Base-by-base conservation (phyloP, 2,888 invertebrate species). In the Vanessa cardui region DNA sequence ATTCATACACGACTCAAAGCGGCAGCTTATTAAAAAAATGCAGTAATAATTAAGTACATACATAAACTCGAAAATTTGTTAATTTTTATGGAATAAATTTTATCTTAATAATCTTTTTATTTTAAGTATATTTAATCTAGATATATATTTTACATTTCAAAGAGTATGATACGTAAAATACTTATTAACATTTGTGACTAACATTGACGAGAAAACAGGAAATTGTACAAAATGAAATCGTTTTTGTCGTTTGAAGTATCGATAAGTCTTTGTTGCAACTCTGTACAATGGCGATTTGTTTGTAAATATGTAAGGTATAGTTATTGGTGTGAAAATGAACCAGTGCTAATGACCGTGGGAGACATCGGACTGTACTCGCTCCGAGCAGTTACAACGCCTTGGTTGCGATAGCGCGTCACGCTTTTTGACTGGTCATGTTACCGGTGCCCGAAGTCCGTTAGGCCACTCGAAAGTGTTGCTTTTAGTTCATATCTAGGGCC, bases 351-450 rank as follows among this genome's bases (percentile, higher is more conserved):
- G 54, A 47, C 61, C 62, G 65, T 56, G 56, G 56, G 56, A 56
- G 56, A 56, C 21, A 18, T 5, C 9, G 33, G 18, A 6, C 56
- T 18, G 2, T 54, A 39, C 18, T 39, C 39, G 56, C 56, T 56
- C 39, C n/a, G 18, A 56, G 56, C 56, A 56, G 56, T 56, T 49
- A 66, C 50, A 45, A 66, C 69, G 72, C 72, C 69, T 66, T 63
- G 45, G 52, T 62, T 50, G 64, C 61, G 60, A 66, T 72, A 65
- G 45, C 56, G 47, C 77, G 79, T 83, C 76, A 81, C 78, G 81
- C 78, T 82, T 84, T 83, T 83, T 78, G 82, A 81, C 81, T 79
- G 80, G 73, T 74, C 75, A 73, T 68, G 62, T 72, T 80, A 83
- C 80, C 80, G 82, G 80, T 80, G 79, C 73, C 73, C 61, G 63